Evolutionary conservation across 2,797 vertebrate genomes (phyloP).

Genomic region (Pseudochirops corinnae): DNA sequence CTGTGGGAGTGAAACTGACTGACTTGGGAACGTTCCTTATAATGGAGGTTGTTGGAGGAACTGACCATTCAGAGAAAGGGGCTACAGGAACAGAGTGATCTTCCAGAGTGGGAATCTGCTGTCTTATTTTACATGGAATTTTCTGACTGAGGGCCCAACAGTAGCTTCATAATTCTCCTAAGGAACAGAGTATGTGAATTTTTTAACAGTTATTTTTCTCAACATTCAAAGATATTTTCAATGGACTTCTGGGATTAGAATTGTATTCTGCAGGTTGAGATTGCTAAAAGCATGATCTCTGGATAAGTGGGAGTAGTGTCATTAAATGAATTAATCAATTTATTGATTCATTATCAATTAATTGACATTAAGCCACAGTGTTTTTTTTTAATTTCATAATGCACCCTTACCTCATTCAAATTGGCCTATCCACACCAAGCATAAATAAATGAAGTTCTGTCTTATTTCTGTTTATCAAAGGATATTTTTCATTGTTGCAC

Average conservation of each 20-base stretch:
- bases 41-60: not conserved
- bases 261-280: not conserved
- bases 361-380: not conserved
- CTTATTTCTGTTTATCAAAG: conserved; percentile 33
- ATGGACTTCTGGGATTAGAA: conserved; percentile 13
- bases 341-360: not conserved
- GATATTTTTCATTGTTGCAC: conserved; percentile 35
- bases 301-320: not conserved
- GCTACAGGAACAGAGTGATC: not conserved
- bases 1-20: not conserved
- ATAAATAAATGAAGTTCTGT: conserved; percentile 29
- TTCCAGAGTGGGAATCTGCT: not conserved
- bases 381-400: conserved; percentile 30
- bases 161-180: not conserved
- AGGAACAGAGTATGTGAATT: not conserved
- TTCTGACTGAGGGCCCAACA: not conserved
- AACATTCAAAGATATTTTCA: not conserved
- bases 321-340: not conserved
- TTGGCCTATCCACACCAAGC: not conserved
- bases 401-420: conserved; percentile 31
- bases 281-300: conserved; percentile 11
- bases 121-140: not conserved
- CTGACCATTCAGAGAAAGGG: not conserved
- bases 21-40: not conserved
- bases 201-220: conserved; percentile 17